Conservation (phyloP, 2,797 vertebrate species). For the Rhabdomys pumilio region DNA sequence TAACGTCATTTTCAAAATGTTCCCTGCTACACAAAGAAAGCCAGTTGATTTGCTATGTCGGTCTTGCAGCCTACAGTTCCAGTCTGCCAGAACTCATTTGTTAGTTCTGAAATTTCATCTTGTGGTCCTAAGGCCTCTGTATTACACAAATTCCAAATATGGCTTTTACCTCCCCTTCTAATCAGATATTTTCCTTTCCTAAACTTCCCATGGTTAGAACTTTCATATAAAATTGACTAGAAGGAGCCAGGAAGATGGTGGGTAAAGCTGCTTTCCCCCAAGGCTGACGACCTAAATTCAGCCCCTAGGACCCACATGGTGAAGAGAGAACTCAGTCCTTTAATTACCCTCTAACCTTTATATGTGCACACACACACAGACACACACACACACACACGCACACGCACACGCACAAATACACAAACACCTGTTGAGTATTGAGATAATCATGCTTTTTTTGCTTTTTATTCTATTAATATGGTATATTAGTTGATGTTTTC, state of each 20-base stretch:
- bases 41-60: background rate
- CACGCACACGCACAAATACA: background rate
- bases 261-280: background rate
- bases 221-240: background rate
- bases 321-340: background rate
- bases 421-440: background rate
- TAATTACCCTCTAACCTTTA: background rate
- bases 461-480: background rate
- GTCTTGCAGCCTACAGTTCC: background rate
- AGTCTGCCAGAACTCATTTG: background rate
- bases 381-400: background rate
- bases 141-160: background rate
- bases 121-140: background rate
- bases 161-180: background rate
- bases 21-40: background rate
- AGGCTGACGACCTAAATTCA: background rate
- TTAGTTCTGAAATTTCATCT: background rate
- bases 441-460: background rate
- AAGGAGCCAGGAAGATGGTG: background rate
- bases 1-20: slow-evolving; percentile 38
- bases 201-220: background rate
- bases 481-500: slow-evolving; percentile 22
- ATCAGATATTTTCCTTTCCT: background rate
- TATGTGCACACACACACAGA: background rate
- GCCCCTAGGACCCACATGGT: background rate